Percentiles rank a stretch among this genome's conserved stretches.
These are phyloP conservation scores for Balanococcus diminutus DNA, from an alignment of 2,888 invertebrate species.

Conservation along the genomic window DNA sequence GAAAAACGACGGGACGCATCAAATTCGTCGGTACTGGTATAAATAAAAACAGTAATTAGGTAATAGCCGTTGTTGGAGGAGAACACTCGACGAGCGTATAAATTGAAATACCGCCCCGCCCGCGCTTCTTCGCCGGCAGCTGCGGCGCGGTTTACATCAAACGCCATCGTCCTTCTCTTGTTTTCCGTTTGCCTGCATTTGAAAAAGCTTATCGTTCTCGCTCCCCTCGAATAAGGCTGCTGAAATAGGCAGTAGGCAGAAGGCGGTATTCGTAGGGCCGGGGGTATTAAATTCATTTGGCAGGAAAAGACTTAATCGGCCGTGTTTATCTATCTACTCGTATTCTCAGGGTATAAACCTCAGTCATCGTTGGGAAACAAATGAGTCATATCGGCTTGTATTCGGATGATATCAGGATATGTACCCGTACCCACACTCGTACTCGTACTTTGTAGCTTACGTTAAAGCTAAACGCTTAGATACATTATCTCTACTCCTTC, in stretches of 20 bases:
- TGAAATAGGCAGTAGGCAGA: not conserved
- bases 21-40: too few species aligned
- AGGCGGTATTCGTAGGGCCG: not conserved
- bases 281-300: constrained; percentile 22
- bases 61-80: too few species aligned
- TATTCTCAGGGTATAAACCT: constrained; percentile 30
- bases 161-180: not conserved
- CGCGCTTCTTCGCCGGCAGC: too few species aligned
- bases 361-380: constrained; percentile 35
- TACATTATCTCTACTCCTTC: too few species aligned
- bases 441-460: not conserved
- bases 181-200: not conserved
- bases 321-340: constrained; percentile 47
- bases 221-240: not conserved
- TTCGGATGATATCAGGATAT: not conserved
- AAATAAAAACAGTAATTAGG: too few species aligned
- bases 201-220: not conserved
- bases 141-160: not conserved
- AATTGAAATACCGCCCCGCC: not conserved
- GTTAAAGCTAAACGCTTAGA: too few species aligned
- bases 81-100: not conserved
- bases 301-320: constrained; percentile 48
- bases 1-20: too few species aligned
- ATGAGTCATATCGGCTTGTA: constrained; percentile 13
- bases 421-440: not conserved